These are phyloP conservation scores for Berghia stephanieae DNA, from an alignment of 1,140 invertebrate genomes.

Conservation along the genomic window DNA sequence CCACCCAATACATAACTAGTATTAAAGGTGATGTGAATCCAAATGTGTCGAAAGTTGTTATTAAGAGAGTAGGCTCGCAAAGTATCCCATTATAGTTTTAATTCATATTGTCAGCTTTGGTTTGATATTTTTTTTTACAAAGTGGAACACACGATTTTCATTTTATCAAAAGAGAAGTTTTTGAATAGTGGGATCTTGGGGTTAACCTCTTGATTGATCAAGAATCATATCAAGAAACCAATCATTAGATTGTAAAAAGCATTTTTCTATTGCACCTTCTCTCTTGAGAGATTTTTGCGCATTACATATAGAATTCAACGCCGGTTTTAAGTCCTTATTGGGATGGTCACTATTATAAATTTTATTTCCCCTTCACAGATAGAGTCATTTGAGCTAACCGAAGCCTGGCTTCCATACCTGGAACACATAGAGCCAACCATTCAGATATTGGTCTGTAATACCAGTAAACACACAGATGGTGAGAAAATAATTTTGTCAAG, in stretches of 20 bases:
- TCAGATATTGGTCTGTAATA: slow-evolving; percentile 70
- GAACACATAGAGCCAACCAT: slow-evolving; percentile 70
- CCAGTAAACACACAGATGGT: slow-evolving; percentile 57
- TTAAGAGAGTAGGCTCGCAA: no score
- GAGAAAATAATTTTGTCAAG: not conserved
- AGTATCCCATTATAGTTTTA: no score
- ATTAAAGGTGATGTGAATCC: no score
- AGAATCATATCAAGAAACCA: not conserved
- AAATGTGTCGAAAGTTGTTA: no score
- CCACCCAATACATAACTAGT: no score
- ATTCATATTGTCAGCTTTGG: no score
- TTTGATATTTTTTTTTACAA: not conserved
- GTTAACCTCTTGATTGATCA: not conserved
- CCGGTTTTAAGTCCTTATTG: no score
- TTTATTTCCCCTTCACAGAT: slow-evolving; percentile 59
- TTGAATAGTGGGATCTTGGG: not conserved
- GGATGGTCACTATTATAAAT: slow-evolving; percentile 26
- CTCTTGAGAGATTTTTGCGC: no score
- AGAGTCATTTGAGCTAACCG: slow-evolving; percentile 66
- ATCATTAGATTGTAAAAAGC: not conserved
- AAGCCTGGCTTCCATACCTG: slow-evolving; percentile 69
- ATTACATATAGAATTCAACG: no score
- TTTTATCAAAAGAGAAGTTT: not conserved
- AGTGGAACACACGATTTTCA: not conserved
- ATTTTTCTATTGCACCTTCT: slow-evolving; percentile 11